phyloP scores from a whole-genome alignment of 2,888 invertebrate species.

The Eupithecia tripunctaria region DNA sequence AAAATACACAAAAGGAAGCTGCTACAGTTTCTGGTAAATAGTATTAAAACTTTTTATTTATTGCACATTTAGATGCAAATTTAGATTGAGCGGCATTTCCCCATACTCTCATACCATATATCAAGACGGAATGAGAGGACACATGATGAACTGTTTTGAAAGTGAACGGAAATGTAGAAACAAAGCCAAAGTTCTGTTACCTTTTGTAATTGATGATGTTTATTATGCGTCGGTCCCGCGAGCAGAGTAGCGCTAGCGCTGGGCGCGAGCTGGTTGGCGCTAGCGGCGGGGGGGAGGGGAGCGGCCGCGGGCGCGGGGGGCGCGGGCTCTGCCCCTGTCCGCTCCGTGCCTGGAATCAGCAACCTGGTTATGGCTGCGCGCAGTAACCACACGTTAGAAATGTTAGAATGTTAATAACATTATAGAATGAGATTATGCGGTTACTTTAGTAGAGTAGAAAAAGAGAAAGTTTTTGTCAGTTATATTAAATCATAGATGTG shows the following conservation, averaged over 20 bases:
- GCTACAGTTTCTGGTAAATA: no score
- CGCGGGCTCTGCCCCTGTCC: constrained; percentile 54
- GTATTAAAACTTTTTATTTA: no score
- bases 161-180: background rate
- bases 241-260: background rate
- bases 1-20: no score
- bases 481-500: background rate
- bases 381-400: constrained; percentile 11
- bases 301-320: constrained; percentile 43
- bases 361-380: constrained; percentile 47
- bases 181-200: constrained; percentile 42
- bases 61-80: no score
- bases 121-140: background rate
- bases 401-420: constrained; percentile 5
- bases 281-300: constrained; percentile 8
- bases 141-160: background rate
- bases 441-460: background rate
- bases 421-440: background rate
- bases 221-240: constrained; percentile 45
- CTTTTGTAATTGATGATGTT: constrained; percentile 71
- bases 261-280: constrained; percentile 4
- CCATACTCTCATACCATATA: background rate
- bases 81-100: background rate
- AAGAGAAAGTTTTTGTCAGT: background rate
- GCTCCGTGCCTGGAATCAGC: constrained; percentile 66